Evolutionary conservation across 2,113 vertebrate genomes (phyloP), one percentile per base, ranked within the genome.

Genomic region (Sylvietta virens): DNA sequence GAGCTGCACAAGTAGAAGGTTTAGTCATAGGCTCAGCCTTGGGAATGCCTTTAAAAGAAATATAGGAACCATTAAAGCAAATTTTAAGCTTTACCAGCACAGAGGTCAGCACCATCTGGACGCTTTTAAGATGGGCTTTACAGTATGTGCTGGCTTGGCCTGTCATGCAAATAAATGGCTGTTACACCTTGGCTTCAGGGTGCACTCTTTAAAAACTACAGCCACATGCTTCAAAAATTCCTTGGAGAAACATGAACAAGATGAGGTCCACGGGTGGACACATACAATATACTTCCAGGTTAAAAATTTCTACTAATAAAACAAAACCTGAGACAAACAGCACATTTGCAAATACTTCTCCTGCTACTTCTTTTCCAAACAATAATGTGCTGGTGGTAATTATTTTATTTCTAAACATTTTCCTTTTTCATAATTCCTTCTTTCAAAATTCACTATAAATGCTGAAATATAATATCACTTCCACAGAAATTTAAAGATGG

Each of bases 321-420:
- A 61, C 1, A 56, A 58, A 70, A 60, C 17, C 22, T 67, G 15
- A 80, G 22, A 39, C 7, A 53, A 72, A 56, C 12, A 60, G 5
- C 35, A 65, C 8, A 1, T 31, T 44, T 1, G 0, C 57, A 37
- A 53, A n/a, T 7, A 69, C 42, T n/a, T 71, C 39, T 66, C 7
- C 30, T 56, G 5, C 6, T 73, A 6, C 7, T 57, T 60, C 23
- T 84, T 86, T 76, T 51, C 11, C 57, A 53, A 89, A 24, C 2
- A 48, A 4, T 11, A 69, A 20, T 5, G 4, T 44, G 20, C 28
- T 10, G 0, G 7, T 79, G 20, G 16, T 35, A n/a, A 6, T 5
- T 51, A 11, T 39, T 3, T 3, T 37, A 54, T 51, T 66, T 73
- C 39, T 20, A 73, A 79, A 35, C 0, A 0, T 17, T 54, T 47